Base-by-base conservation (phyloP, 1,140 invertebrate genomes). In the Cephus cinctus region DNA sequence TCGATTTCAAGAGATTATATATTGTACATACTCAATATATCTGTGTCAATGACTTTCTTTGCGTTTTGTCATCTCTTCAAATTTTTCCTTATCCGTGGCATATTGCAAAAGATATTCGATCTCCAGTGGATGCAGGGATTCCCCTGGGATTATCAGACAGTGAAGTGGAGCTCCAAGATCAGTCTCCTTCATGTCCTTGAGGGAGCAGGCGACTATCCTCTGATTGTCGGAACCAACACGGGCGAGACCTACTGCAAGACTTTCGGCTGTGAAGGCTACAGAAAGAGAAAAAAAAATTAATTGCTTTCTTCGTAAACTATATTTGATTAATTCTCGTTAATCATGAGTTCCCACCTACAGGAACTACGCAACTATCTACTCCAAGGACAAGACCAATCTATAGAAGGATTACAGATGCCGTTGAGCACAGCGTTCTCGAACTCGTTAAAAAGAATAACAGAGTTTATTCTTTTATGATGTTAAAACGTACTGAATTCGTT, bases 161-260 rank as follows among this genome's bases (percentile, higher is more conserved):
- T 99, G 97, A 31, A 98, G 79, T 15, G 97, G 96, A 18, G 78
- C 72, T 12, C 97, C 97, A 40, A 99, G 72, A 72, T 98, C 87
- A n/a, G 77, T 70, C 11, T 73, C 63, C 31, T 76, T 74, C 89
- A 99, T 90, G 60, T 89, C 79, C 49, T 79, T 62, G 34, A 99
- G 71, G 5, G 85, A 81, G 54, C 83, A 85, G 5, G 82, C 84
- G 4, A 84, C 67, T 55, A 99, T 93, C 61, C 83, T 75, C 78
- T 99, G 95, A 61, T 83, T 82, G 4, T 85, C 80, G 40, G 89
- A 85, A 25, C 97, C 97, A 36, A 99, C 85, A 64, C 96, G 79
- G 2, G 95, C 93, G 41, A 98, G 70, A 2, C 93, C 96, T 14
- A 98, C 83, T 62, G 82, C 87, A 9, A 87, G 59, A 9, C 83